A percentile compares a stretch with the other conserved stretches of the same genome.
Evolutionary conservation across 2,797 vertebrate genomes (phyloP).

Genomic region (Thaleichthys pacificus): DNA sequence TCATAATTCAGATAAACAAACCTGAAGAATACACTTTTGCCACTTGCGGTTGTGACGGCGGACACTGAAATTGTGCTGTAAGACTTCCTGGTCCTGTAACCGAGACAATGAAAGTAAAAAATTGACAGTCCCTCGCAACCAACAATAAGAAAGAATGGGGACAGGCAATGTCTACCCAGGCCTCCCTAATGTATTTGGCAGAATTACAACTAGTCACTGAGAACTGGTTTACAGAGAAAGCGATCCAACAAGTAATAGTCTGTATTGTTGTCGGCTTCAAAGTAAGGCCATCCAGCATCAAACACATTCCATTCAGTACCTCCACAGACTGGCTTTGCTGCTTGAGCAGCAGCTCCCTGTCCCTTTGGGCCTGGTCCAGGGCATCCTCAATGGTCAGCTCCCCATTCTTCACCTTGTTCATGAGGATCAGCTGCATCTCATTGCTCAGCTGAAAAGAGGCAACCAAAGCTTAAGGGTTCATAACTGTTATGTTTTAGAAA

Average conservation of each 20-base stretch:
- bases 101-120: not conserved
- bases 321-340: constrained; percentile 29
- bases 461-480: not conserved
- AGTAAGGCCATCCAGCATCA: not conserved
- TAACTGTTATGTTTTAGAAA: not conserved
- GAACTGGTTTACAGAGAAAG: too few relatives aligned
- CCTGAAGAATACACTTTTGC: constrained; percentile 83
- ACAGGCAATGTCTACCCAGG: not conserved
- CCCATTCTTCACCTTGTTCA: constrained; percentile 79
- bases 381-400: constrained; percentile 77
- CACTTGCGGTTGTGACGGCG: constrained; percentile 75
- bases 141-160: not conserved
- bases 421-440: constrained; percentile 80
- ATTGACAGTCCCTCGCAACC: not conserved
- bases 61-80: constrained; percentile 79
- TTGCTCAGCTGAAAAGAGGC: constrained; percentile 71
- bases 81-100: constrained; percentile 56
- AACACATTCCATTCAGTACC: constrained; percentile 40
- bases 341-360: constrained; percentile 35
- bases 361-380: constrained; percentile 69
- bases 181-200: too few relatives aligned
- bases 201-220: too few relatives aligned
- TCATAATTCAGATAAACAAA: constrained; percentile 27
- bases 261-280: too few relatives aligned
- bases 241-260: too few relatives aligned